Conservation (phyloP, 2,113 vertebrate species). For the Prochilodus magdalenae region DNA sequence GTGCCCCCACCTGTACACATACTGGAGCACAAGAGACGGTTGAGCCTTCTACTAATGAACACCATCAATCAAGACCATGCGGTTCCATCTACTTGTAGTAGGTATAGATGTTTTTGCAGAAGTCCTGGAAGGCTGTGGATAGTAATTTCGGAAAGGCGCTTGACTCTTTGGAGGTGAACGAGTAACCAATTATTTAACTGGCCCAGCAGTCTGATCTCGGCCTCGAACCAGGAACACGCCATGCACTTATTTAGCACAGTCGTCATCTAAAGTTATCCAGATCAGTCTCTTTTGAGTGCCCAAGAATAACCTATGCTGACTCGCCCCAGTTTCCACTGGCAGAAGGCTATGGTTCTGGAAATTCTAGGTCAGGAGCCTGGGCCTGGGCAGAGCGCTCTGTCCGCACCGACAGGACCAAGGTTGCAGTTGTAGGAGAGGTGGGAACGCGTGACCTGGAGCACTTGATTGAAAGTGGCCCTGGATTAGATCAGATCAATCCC, state of each 20-base stretch:
- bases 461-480: conserved; percentile 27
- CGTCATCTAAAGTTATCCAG: conserved; percentile 9
- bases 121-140: too few species aligned
- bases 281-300: not conserved
- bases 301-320: not conserved
- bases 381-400: not conserved
- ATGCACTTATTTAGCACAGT: conserved; percentile 27
- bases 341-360: not conserved
- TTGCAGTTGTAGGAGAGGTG: not conserved
- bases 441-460: conserved; percentile 15
- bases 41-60: too few species aligned
- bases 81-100: too few species aligned
- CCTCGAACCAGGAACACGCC: conserved; percentile 25
- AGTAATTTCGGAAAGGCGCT: not conserved
- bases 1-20: too few species aligned
- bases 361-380: conserved; percentile 5
- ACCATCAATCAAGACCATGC: too few species aligned
- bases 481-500: conserved; percentile 49
- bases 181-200: conserved; percentile 2
- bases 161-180: too few species aligned
- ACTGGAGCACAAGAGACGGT: too few species aligned
- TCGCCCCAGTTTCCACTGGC: not conserved
- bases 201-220: conserved; percentile 25
- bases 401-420: not conserved
- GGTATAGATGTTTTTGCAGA: too few species aligned